phyloP scores from a whole-genome alignment of 2,113 vertebrate species.

The Pseudorasbora parva region DNA sequence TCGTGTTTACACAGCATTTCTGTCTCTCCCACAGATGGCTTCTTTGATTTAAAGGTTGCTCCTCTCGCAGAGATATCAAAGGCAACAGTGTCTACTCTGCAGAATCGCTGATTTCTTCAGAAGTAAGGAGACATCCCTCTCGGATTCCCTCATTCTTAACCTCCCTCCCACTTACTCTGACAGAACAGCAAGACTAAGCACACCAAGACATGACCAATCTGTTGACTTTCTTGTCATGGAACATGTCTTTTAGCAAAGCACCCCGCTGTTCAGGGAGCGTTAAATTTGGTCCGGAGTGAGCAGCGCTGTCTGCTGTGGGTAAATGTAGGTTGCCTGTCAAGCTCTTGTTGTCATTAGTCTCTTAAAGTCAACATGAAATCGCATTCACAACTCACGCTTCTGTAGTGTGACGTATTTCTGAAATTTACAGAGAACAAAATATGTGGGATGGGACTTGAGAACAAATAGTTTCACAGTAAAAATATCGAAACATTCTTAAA shows the following conservation, averaged over 20 bases:
- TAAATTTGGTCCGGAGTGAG: background rate
- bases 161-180: slow-evolving; percentile 33
- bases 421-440: background rate
- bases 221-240: slow-evolving; percentile 47
- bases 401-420: background rate
- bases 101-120: slow-evolving; percentile 58
- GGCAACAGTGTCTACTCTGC: slow-evolving; percentile 59
- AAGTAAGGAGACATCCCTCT: slow-evolving; percentile 41
- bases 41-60: slow-evolving; percentile 73
- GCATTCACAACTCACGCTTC: background rate
- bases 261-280: slow-evolving; percentile 24
- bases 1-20: slow-evolving; percentile 49
- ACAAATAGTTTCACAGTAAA: background rate
- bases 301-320: slow-evolving; percentile 19
- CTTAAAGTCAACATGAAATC: slow-evolving; percentile 5
- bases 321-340: slow-evolving; percentile 18
- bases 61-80: slow-evolving; percentile 65
- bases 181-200: slow-evolving; percentile 40
- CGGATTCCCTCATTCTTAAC: slow-evolving; percentile 4
- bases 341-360: background rate
- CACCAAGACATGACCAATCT: slow-evolving; percentile 42
- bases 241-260: slow-evolving; percentile 37
- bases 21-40: slow-evolving; percentile 44
- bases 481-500: background rate
- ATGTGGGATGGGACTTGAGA: background rate